Evolutionary conservation across 2,113 vertebrate species (phyloP).

Genomic region (Bufo bufo): DNA sequence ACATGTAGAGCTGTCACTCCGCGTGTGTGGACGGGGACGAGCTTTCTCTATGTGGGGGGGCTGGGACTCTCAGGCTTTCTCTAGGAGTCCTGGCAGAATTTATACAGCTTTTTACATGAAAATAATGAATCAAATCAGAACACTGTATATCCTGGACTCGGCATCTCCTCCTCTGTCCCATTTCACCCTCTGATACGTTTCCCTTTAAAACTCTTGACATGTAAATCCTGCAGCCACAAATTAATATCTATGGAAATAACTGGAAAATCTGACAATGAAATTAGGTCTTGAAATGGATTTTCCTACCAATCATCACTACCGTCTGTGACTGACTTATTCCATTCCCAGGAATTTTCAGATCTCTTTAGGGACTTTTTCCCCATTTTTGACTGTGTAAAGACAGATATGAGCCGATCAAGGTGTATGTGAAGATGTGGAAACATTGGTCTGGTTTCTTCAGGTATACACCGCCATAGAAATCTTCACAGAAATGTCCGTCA

Average conservation of each 20-base stretch:
- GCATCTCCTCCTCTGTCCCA: background rate
- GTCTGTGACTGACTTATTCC: background rate
- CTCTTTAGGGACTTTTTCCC: background rate
- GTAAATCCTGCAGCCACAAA: background rate
- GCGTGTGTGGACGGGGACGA: no score
- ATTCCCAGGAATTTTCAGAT: background rate
- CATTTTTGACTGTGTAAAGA: background rate
- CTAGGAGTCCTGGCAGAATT: no score
- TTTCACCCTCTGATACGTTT: background rate
- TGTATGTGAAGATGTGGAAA: background rate
- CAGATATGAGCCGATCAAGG: background rate
- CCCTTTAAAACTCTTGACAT: background rate
- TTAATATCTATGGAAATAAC: background rate
- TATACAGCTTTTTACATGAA: background rate
- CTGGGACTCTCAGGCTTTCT: no score
- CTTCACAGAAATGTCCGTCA: background rate
- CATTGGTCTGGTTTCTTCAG: background rate
- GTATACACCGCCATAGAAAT: background rate
- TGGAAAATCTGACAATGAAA: background rate
- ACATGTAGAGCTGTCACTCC: no score
- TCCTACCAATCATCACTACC: background rate
- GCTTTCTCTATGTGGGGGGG: no score
- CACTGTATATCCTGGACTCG: background rate
- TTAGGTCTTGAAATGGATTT: background rate
- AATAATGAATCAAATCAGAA: background rate